Conservation (phyloP, 2,113 vertebrate genomes). For the Cnemophilus loriae region DNA sequence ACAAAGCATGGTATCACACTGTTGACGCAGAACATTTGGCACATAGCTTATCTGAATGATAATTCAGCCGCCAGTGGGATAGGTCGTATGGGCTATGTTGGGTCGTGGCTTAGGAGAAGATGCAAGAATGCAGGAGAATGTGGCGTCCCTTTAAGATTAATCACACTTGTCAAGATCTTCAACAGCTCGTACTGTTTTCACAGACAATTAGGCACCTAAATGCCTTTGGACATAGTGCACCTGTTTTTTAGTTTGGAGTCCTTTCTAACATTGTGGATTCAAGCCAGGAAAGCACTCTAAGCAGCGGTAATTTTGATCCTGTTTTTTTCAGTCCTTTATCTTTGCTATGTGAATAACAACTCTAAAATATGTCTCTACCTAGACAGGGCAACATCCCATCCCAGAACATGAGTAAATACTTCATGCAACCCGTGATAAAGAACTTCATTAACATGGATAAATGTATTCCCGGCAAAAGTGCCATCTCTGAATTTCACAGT, state of each 20-base stretch:
- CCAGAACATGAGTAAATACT: not conserved
- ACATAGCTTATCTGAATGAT: not conserved
- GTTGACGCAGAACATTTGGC: not conserved
- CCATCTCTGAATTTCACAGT: not conserved
- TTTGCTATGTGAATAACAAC: not conserved
- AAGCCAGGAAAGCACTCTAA: constrained; percentile 46
- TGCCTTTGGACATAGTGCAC: constrained; percentile 42
- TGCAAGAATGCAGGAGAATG: constrained; percentile 10
- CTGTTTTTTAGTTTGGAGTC: constrained; percentile 36
- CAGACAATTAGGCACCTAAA: constrained; percentile 61
- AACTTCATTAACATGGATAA: not conserved
- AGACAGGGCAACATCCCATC: not conserved
- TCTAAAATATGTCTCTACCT: not conserved
- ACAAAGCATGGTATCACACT: not conserved
- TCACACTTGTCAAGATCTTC: constrained; percentile 39
- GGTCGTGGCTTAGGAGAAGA: constrained; percentile 4
- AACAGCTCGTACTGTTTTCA: constrained; percentile 11
- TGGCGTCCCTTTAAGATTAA: constrained; percentile 9
- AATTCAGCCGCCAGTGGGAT: not conserved
- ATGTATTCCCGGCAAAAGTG: not conserved
- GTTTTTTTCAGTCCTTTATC: not conserved
- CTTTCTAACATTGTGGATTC: constrained; percentile 39
- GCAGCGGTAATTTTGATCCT: not conserved
- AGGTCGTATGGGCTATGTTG: not conserved
- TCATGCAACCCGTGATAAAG: not conserved